Conservation (phyloP, 2,888 invertebrate genomes). For the Cheilosia pagana region DNA sequence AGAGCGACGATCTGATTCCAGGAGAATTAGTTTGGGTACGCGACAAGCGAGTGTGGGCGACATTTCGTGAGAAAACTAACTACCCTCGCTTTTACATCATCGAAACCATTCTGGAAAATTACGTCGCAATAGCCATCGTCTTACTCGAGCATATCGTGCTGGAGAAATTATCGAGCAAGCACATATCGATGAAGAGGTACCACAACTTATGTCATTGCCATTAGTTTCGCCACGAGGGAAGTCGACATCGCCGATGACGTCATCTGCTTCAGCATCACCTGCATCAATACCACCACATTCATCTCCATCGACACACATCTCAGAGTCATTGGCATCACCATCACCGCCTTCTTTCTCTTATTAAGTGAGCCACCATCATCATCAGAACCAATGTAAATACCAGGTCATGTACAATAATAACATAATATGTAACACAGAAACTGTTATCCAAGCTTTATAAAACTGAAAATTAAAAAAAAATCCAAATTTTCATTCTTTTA, state of each 20-base stretch:
- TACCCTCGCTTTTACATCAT: slow-evolving; percentile 19
- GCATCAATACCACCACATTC: neutral
- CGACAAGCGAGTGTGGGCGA: slow-evolving; percentile 9
- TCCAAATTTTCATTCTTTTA: no score
- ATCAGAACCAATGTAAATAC: no score
- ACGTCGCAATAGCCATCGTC: slow-evolving; percentile 10
- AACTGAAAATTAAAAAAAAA: no score
- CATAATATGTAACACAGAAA: no score
- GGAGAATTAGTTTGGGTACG: slow-evolving; percentile 27
- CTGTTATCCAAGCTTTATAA: no score
- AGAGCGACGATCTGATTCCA: neutral
- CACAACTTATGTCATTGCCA: neutral
- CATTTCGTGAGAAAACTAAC: slow-evolving; percentile 18
- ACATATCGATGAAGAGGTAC: neutral
- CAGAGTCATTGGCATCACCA: neutral
- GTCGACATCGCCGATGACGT: neutral
- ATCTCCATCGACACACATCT: neutral
- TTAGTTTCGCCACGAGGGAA: neutral
- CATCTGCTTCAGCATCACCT: neutral
- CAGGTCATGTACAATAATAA: no score
- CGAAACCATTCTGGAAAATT: slow-evolving; percentile 10
- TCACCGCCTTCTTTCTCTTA: no score
- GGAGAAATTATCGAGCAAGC: slow-evolving; percentile 4
- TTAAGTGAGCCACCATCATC: neutral
- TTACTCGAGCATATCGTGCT: neutral